Base-by-base conservation (phyloP, 2,797 vertebrate species). In the Melanotaenia boesemani region DNA sequence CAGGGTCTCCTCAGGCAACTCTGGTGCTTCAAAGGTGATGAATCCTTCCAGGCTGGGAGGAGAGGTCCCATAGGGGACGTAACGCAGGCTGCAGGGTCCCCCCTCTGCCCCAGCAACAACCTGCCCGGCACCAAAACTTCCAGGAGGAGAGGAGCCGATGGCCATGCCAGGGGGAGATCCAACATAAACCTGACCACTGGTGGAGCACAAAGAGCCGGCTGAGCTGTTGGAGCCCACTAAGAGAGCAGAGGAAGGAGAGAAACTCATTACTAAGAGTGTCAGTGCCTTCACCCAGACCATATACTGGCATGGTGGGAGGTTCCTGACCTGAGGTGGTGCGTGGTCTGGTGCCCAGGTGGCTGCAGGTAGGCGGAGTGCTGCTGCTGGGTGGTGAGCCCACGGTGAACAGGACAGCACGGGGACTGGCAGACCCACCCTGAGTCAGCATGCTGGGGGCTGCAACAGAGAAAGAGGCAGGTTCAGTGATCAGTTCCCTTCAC, bases 161-260 rank as follows among this genome's bases (percentile, higher is more conserved):
- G 96, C 93, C 81, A 95, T 94, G 11, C 95, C 95, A 0, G 97
- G 97, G 0, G 97, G 98, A 63, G 97, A 98, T 9, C 97, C 97
- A 67, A 97, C 91, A 52, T 93, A 96, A 18, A 96, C 91, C 20
- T 95, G 96, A 28, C 97, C 96, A 24, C 96, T 97, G 7, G 95
- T 96, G 74, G 97, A 97, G 88, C 97, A 98, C 70, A 99, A 92
- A n/a, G 97, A 98, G 34, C 97, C 97, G 7, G 95, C 97, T 0
- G 97, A 98, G 64, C 97, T 96, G 94, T 95, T 98, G 84, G 97
- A 98, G 72, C 97, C 97, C 84, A 97, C 98, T 99, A n/a, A n/a
- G 74, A 39, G 46, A 57, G n/a, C 34, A 79, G 63, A 13, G 11
- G 28, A n/a, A 70, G 36, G 22, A 44, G 54, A 69, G 2, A 50